Evolutionary conservation across 2,797 vertebrate species (phyloP).

Genomic region (Pseudochirops corinnae): DNA sequence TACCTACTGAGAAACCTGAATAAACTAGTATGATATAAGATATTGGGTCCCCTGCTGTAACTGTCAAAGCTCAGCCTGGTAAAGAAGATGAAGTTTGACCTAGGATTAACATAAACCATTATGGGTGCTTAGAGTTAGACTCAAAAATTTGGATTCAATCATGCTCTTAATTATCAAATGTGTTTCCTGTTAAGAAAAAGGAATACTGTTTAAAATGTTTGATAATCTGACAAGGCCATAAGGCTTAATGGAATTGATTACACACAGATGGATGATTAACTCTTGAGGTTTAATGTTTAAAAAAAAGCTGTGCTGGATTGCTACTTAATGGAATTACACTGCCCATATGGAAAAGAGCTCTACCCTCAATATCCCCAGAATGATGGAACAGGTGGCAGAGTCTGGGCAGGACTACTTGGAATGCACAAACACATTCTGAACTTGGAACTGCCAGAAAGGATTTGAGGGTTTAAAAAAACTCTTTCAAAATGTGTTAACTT

Average conservation of each 20-base stretch:
- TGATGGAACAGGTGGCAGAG: slow-evolving; percentile 89
- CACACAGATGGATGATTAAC: slow-evolving; percentile 91
- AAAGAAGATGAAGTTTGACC: slow-evolving; percentile 29
- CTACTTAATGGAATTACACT: slow-evolving; percentile 90
- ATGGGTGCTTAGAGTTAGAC: slow-evolving; percentile 55
- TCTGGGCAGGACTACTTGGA: slow-evolving; percentile 88
- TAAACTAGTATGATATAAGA: background rate
- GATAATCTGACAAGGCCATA: slow-evolving; percentile 91
- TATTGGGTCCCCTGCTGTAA: background rate
- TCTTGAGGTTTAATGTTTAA: slow-evolving; percentile 88
- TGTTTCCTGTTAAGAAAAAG: slow-evolving; percentile 85
- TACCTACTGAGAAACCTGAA: slow-evolving; percentile 58
- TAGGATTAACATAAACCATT: slow-evolving; percentile 62
- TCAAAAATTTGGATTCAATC: slow-evolving; percentile 80
- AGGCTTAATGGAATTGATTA: slow-evolving; percentile 91
- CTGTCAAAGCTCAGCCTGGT: slow-evolving; percentile 35
- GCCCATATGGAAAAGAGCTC: slow-evolving; percentile 90
- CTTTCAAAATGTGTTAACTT: slow-evolving; percentile 85
- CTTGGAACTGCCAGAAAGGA: slow-evolving; percentile 85
- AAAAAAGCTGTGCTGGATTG: slow-evolving; percentile 87
- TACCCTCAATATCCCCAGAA: slow-evolving; percentile 89
- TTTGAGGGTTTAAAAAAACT: slow-evolving; percentile 74
- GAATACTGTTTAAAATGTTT: slow-evolving; percentile 87
- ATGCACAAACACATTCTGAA: slow-evolving; percentile 87
- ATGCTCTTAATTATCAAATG: slow-evolving; percentile 84